phyloP scores from a whole-genome alignment of 1,140 invertebrate species.

The Nasonia longicornis region DNA sequence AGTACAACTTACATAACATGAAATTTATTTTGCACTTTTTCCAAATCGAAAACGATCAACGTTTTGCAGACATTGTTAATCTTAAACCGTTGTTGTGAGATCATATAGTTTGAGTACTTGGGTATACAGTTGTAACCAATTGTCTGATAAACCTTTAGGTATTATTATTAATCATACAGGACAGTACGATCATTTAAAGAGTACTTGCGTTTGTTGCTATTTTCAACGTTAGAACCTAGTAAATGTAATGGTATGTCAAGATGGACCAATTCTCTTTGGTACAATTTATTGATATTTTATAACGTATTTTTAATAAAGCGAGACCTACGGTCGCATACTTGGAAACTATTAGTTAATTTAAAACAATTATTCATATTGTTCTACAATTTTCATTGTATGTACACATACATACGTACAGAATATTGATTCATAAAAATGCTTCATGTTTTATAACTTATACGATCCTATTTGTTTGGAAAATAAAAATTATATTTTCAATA shows the following conservation, averaged over 20 bases:
- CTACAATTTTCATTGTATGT: background rate
- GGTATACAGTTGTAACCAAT: background rate
- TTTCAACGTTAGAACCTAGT: background rate
- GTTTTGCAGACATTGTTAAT: conserved; percentile 30
- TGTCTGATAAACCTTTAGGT: conserved; percentile 19
- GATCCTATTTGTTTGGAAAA: background rate
- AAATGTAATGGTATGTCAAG: conserved; percentile 7
- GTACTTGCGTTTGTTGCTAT: background rate
- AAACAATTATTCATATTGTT: background rate
- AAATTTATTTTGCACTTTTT: conserved; percentile 11
- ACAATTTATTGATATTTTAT: background rate
- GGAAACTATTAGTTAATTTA: background rate
- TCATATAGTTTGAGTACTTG: conserved; percentile 26
- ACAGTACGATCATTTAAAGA: conserved; percentile 6
- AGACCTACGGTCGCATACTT: background rate
- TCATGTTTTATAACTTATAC: background rate
- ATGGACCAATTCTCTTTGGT: conserved; percentile 38
- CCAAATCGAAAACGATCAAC: conserved; percentile 35
- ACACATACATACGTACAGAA: background rate
- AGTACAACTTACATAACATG: conserved; percentile 35
- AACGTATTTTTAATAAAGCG: background rate
- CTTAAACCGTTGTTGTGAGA: conserved; percentile 5
- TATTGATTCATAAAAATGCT: background rate
- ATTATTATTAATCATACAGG: background rate
- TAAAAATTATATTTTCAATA: background rate